Evolutionary conservation across 2,113 vertebrate species (phyloP), one percentile per base, ranked within the genome.

Genomic region (Neodontobutis hainanensis): DNA sequence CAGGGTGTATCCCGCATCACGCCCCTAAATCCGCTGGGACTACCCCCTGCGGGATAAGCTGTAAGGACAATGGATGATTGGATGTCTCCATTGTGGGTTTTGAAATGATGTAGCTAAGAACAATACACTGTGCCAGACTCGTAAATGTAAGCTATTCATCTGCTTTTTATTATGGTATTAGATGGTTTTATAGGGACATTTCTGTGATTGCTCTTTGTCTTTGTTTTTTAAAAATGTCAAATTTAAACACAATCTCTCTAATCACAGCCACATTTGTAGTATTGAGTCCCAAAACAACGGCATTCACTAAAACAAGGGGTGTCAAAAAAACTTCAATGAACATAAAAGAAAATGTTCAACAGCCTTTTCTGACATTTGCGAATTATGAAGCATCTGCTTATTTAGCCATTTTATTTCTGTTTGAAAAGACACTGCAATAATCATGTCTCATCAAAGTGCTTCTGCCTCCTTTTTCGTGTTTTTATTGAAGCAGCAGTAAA

Each of bases 161-260:
- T 38, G 8, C 12, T 4, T 12, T 15, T 63, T 48, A 56, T 65
- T 14, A 50, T 38, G 10, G 35, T 70, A 42, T 78, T 11, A 43
- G 3, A 40, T 62, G 14, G 56, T 49, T 73, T 53, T 40, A 65
- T 59, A 46, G 57, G 59, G n/a, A 27, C 50, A 34, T 11, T 61
- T 35, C 11, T 57, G 8, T 7, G 6, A 61, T 46, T 50, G 52
- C 48, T 56, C 6, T 50, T 70, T 55, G 45, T 34, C 57, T n/a
- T n/a, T n/a, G 8, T 7, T 46, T 62, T 74, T 10, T 38, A 67
- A 5, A 27, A 40, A 63, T 19, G 58, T 67, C 52, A 66, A 0
- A 53, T 57, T 75, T 49, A n/a, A 68, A 65, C 46, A 36, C 34
- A 9, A 9, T 7, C 4, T 55, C 34, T 7, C 4, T 40, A 40